Evolutionary conservation across 1,140 invertebrate species (phyloP).

Genomic region (Nautilus pompilius): DNA sequence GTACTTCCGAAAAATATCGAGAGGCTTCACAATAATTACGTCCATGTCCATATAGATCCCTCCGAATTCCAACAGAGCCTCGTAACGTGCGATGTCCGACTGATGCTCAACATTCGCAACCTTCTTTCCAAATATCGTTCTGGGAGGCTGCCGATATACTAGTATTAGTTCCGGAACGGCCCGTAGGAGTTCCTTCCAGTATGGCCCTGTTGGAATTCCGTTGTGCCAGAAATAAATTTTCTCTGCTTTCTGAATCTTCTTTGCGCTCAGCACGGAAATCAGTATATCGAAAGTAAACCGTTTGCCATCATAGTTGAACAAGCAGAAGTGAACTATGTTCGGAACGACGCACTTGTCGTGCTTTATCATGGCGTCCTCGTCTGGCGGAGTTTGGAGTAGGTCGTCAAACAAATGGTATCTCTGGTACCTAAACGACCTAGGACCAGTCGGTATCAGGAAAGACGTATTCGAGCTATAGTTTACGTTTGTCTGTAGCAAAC

Average conservation of each 20-base stretch:
- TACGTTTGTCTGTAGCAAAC: too few species aligned
- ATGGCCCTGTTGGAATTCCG: neutral
- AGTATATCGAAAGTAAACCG: neutral
- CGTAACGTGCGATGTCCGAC: constrained; percentile 60
- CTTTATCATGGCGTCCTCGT: too few species aligned
- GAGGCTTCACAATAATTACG: constrained; percentile 63
- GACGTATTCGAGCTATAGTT: too few species aligned
- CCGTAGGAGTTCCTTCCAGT: constrained; percentile 1
- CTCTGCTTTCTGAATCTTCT: neutral
- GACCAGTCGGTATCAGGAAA: too few species aligned
- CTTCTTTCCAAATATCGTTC: constrained; percentile 16
- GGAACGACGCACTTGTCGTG: neutral
- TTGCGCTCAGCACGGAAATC: neutral
- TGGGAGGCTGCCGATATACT: constrained; percentile 18
- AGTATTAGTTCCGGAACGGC: constrained; percentile 16
- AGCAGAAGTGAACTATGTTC: neutral
- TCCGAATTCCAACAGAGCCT: constrained; percentile 73
- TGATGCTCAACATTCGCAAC: constrained; percentile 11
- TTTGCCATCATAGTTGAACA: neutral
- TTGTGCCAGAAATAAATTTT: constrained; percentile 1
- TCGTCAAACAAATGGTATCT: too few species aligned
- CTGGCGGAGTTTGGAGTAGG: too few species aligned
- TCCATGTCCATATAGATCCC: constrained; percentile 78
- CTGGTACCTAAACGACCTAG: too few species aligned
- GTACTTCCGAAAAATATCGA: constrained; percentile 1